These are phyloP conservation scores for Seriola dumerili DNA, from an alignment of 2,113 vertebrate species.

Conservation along the genomic window DNA sequence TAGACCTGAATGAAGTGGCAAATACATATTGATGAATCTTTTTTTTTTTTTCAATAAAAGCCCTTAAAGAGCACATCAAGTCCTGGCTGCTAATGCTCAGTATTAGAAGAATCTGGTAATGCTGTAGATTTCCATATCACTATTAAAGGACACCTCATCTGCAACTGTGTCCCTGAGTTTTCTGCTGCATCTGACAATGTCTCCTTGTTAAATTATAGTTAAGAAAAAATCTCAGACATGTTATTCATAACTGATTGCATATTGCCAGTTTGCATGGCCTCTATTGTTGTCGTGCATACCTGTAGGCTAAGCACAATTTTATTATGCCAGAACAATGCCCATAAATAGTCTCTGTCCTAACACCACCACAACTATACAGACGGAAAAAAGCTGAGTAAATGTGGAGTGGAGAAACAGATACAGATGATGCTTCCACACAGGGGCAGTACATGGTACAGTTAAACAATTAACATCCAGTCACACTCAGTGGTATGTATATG, in stretches of 20 bases:
- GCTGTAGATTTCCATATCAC: neutral
- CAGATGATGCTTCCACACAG: too few relatives aligned
- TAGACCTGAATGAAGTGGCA: neutral
- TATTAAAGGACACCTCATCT: neutral
- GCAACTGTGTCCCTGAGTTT: neutral
- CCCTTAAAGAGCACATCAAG: neutral
- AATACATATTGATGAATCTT: neutral
- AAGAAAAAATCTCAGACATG: neutral
- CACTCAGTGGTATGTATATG: too few relatives aligned
- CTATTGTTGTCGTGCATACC: neutral
- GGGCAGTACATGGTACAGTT: too few relatives aligned
- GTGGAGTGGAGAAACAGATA: too few relatives aligned
- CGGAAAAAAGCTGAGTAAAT: too few relatives aligned
- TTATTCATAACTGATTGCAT: neutral
- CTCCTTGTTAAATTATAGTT: neutral
- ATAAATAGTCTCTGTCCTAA: conserved; percentile 16
- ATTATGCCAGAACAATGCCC: neutral
- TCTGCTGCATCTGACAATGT: neutral
- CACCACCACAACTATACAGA: conserved; percentile 26
- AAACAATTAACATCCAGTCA: too few relatives aligned
- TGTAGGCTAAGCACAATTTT: neutral
- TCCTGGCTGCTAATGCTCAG: neutral
- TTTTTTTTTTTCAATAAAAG: neutral
- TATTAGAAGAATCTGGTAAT: neutral
- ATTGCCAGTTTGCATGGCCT: conserved; percentile 2